phyloP scores from a whole-genome alignment of 2,113 vertebrate genomes.

The Galbula dea region DNA sequence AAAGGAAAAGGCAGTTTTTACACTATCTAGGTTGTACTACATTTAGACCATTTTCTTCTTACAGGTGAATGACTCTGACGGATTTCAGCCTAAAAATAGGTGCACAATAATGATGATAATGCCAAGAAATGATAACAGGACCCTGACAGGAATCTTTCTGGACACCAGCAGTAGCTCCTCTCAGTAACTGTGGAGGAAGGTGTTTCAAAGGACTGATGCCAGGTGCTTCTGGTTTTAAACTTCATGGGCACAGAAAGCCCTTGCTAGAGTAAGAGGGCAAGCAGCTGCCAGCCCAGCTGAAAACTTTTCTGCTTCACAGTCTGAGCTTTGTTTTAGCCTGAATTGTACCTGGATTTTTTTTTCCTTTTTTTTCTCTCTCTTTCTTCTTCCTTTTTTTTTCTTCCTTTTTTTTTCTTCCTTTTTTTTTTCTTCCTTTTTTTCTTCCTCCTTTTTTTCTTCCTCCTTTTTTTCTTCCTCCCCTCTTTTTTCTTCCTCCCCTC shows the following conservation, averaged over 20 bases:
- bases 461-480: no score
- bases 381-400: no score
- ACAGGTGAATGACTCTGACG: background rate
- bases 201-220: background rate
- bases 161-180: background rate
- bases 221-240: background rate
- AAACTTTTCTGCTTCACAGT: background rate
- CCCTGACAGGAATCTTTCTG: background rate
- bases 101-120: background rate
- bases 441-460: no score
- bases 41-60: background rate
- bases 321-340: background rate
- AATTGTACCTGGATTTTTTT: background rate
- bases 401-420: no score
- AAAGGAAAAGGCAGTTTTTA: background rate
- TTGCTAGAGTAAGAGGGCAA: background rate
- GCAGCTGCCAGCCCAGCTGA: background rate
- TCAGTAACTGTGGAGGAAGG: background rate
- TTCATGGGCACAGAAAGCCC: background rate
- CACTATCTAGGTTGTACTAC: background rate
- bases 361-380: no score
- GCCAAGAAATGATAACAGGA: background rate
- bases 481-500: no score
- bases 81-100: background rate
- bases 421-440: background rate